Evolutionary conservation across 2,797 vertebrate genomes (phyloP), one percentile per base, ranked within the genome.

Genomic region (Pantherophis vulpinus): DNA sequence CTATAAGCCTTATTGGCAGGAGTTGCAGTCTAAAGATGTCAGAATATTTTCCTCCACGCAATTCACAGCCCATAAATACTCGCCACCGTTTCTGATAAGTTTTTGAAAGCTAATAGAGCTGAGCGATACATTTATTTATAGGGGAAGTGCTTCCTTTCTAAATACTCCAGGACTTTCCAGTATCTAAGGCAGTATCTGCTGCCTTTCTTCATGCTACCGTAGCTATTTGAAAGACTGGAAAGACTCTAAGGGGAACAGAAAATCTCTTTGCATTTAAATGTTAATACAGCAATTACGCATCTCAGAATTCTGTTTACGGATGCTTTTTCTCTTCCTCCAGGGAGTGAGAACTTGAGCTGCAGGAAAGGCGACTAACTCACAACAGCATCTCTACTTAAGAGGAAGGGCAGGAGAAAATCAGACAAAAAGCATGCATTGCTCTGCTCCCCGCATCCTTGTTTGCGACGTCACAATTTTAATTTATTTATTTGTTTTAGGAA

Each of bases 201-300:
- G 29, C 25, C 93, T 86, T 51, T 90, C 23, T 32, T 20, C 2
- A 8, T 20, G 51, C 91, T 37, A 63, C 61, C 3, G 4, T 63
- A 95, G 87, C 61, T 79, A 94, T 91, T 42, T 87, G 29, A 94
- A 93, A 95, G 91, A 10, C 94, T 79, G 61, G 79, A 95, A 95
- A 93, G 14, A 86, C n/a, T 93, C 86, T 88, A 93, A 96, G 83
- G 89, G 88, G 88, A 95, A 95, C 9, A 94, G 94, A 97, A 96
- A 96, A 47, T 2, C 4, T 92, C 96, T 60, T 89, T 54, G 11
- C 56, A 94, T 94, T 93, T 86, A 95, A 96, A 96, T 95, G 29
- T 74, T 95, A 94, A 92, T 93, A 92, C 58, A 18, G 58, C 70
- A 94, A 96, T 95, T 93, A 91, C 47, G 37, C 94, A 47, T 93